phyloP scores from a whole-genome alignment of 2,113 vertebrate species.

The Hylia prasina region DNA sequence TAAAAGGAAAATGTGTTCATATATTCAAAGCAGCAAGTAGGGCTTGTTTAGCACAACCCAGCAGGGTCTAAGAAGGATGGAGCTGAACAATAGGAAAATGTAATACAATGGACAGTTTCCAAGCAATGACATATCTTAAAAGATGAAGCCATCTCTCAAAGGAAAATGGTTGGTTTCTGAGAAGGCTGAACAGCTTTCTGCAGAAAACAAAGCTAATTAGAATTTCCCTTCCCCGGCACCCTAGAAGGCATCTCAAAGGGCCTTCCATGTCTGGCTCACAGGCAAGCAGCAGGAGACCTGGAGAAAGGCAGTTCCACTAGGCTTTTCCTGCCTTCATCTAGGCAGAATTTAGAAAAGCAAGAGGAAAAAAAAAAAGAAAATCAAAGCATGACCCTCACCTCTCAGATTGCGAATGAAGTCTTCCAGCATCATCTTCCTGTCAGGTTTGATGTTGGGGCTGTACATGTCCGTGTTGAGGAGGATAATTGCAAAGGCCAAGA shows the following conservation, averaged over 20 bases:
- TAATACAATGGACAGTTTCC: neutral
- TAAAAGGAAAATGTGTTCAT: neutral
- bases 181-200: neutral
- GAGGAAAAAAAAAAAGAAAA: neutral
- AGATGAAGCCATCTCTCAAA: neutral
- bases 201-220: neutral
- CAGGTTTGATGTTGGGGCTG: slow-evolving; percentile 98
- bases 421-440: slow-evolving; percentile 98
- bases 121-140: slow-evolving; percentile 2
- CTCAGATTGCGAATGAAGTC: slow-evolving; percentile 97
- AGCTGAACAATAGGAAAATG: slow-evolving; percentile 9
- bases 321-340: neutral
- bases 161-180: neutral
- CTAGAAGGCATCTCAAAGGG: neutral
- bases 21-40: neutral
- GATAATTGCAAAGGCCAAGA: slow-evolving; percentile 96
- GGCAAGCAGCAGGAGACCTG: neutral
- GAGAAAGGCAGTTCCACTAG: neutral
- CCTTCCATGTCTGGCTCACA: neutral
- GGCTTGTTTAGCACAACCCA: neutral
- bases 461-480: slow-evolving; percentile 99
- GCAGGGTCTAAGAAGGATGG: neutral
- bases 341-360: neutral
- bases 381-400: slow-evolving; percentile 74
- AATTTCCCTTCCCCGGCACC: neutral